Base-by-base conservation (phyloP, 2,888 invertebrate genomes). In the Eulithis prunata region DNA sequence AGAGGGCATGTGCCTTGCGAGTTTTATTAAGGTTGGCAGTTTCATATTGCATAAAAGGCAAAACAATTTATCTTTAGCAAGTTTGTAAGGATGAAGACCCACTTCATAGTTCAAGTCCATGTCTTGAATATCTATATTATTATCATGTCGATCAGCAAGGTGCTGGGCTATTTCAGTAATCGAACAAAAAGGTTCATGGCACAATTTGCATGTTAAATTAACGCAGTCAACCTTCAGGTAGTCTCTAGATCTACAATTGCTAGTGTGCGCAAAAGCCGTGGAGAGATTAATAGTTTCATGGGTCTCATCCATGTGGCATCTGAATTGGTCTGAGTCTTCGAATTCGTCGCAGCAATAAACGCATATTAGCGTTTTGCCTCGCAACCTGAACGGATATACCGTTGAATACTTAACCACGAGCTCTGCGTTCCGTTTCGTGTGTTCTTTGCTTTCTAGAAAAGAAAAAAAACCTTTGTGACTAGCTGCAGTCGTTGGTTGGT, bases 341-440 rank as follows among this genome's bases (percentile, higher is more conserved):
- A 81, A 88, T 32, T 82, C 79, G 49, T 91, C 90, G 69, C 85
- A 82, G 82, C 92, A 92, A 81, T 88, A 91, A 71, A 91, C 90
- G 75, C 92, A 92, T 62, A 87, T 78, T 71, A 90, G 77, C 10
- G 70, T 75, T 66, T 84, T 86, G n/a, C 85, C 84, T 61, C 80
- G 81, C 60, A 88, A 81, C 74, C 91, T 83, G 85, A 91, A 92
- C 69, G 92, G 92, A 75, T 87, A 89, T 46, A 84, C 81, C 38
- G 91, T 90, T 8, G 90, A 83, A 78, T 86, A 87, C 80, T 83
- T 75, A 83, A 92, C 83, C 62, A 92, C 80, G 69, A 87, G 78
- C 76, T 88, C 86, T 52, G 91, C 91, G 72, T 91, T 91, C 78
- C 81, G 75, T 87, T 85, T 90, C 79, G 84, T 49, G 55, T 59